phyloP scores from a whole-genome alignment of 1,140 invertebrate genomes.

The Luehdorfia chinensis region DNA sequence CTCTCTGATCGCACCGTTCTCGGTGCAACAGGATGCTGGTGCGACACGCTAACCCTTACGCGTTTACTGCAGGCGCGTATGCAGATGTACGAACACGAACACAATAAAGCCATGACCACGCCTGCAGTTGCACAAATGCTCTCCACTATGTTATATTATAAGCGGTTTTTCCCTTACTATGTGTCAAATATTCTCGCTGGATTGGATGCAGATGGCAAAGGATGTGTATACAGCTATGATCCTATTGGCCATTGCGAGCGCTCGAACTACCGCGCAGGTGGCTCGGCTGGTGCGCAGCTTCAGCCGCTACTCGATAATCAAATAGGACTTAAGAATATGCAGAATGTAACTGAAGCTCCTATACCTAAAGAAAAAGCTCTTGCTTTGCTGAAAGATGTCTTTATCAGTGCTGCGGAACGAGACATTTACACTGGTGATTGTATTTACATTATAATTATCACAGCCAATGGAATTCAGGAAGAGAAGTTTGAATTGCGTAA shows the following conservation, averaged over 20 bases:
- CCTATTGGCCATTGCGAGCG: conserved; percentile 96
- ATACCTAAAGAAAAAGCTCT: conserved; percentile 89
- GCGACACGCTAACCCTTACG: conserved; percentile 96
- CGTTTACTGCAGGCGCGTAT: conserved; percentile 91
- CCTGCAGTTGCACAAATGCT: conserved; percentile 96
- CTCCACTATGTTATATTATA: conserved; percentile 97
- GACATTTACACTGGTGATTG: conserved; percentile 98
- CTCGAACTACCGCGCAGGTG: conserved; percentile 88
- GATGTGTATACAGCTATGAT: conserved; percentile 97
- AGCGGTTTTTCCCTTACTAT: conserved; percentile 99
- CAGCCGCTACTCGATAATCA: conserved; percentile 94
- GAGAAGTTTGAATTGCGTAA: conserved; percentile 85
- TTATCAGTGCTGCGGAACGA: conserved; percentile 97
- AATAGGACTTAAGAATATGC: conserved; percentile 93
- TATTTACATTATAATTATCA: conserved; percentile 93
- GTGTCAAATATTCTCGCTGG: conserved; percentile 97
- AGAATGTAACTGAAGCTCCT: conserved; percentile 77
- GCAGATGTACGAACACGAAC: conserved; percentile 97
- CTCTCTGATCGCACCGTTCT: conserved; percentile 91
- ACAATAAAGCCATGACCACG: conserved; percentile 95
- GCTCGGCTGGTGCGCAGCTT: conserved; percentile 88
- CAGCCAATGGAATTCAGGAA: conserved; percentile 89
- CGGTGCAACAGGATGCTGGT: conserved; percentile 96
- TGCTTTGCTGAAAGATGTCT: conserved; percentile 94
- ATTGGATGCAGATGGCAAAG: conserved; percentile 91